Evolutionary conservation across 2,888 invertebrate species (phyloP).

Genomic region (Tribolium freemani): DNA sequence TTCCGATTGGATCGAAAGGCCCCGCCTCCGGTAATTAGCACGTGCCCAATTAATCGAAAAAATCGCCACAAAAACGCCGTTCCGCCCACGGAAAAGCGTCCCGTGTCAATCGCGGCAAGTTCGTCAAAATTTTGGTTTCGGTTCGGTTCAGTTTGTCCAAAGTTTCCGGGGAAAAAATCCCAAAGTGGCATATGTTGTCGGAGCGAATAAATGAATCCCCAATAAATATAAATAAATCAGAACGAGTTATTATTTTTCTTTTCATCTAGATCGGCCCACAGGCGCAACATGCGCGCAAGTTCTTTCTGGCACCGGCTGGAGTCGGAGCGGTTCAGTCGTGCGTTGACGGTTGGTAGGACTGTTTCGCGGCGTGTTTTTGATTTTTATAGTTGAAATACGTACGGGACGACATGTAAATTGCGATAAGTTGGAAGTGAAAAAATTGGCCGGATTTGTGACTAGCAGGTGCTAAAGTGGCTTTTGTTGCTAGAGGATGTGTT

Average conservation of each 20-base stretch:
- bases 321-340: conserved; percentile 31
- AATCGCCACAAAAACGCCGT: conserved; percentile 2
- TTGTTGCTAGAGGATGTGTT: conserved; percentile 50
- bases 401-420: conserved; percentile 11
- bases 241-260: conserved; percentile 62
- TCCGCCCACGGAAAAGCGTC: conserved; percentile 16
- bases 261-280: conserved; percentile 57
- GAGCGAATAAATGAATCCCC: conserved; percentile 43
- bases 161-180: conserved; percentile 11
- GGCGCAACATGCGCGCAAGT: conserved; percentile 38
- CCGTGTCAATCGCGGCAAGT: not conserved
- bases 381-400: conserved; percentile 3
- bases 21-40: conserved; percentile 16
- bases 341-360: conserved; percentile 13
- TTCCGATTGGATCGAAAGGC: conserved; percentile 2
- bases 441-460: conserved; percentile 20
- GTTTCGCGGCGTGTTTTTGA: conserved; percentile 3
- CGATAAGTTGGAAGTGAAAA: conserved; percentile 39
- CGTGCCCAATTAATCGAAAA: conserved; percentile 16
- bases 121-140: not conserved
- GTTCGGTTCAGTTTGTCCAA: not conserved
- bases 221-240: conserved; percentile 61
- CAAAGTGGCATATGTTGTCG: conserved; percentile 21
- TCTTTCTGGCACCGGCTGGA: conserved; percentile 3
- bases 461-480: conserved; percentile 33